These are phyloP conservation scores for Porites lutea DNA, from an alignment of 64 coral and sea anemone genomes.

Conservation along the genomic window DNA sequence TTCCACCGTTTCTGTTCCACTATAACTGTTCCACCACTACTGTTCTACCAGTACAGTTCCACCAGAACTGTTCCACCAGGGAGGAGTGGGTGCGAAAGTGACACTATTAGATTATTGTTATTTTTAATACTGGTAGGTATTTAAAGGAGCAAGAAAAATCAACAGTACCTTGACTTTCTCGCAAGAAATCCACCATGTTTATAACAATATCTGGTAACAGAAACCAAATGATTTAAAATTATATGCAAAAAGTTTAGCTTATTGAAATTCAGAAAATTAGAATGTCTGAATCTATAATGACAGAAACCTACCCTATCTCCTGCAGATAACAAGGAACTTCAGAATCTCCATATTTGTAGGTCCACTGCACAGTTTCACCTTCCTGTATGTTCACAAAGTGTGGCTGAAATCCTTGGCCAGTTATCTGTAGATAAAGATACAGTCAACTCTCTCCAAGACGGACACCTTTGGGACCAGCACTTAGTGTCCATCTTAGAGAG, in stretches of 20 bases:
- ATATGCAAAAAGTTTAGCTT: too few relatives aligned
- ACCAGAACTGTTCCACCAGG: too few relatives aligned
- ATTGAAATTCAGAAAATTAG: too few relatives aligned
- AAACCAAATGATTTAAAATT: neutral
- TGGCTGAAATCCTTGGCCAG: slow-evolving; percentile 30
- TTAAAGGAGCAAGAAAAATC: neutral
- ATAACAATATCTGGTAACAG: slow-evolving; percentile 52
- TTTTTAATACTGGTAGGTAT: neutral
- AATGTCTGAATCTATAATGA: neutral
- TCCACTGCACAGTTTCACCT: slow-evolving; percentile 67
- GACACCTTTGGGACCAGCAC: too few relatives aligned
- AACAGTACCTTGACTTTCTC: slow-evolving; percentile 47
- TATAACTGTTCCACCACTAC: too few relatives aligned
- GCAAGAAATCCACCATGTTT: slow-evolving; percentile 50
- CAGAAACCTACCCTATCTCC: slow-evolving; percentile 49
- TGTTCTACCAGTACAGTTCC: too few relatives aligned
- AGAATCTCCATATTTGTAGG: slow-evolving; percentile 14
- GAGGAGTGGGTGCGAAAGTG: too few relatives aligned
- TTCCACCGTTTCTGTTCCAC: too few relatives aligned
- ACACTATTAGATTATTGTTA: too few relatives aligned
- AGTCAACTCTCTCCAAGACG: too few relatives aligned
- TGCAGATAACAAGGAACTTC: neutral
- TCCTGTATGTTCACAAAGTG: slow-evolving; percentile 54
- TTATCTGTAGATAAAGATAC: slow-evolving; percentile 5
- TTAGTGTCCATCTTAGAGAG: too few relatives aligned